These are phyloP conservation scores for Oenanthe melanoleuca DNA, from an alignment of 2,113 vertebrate genomes.

Conservation along the genomic window DNA sequence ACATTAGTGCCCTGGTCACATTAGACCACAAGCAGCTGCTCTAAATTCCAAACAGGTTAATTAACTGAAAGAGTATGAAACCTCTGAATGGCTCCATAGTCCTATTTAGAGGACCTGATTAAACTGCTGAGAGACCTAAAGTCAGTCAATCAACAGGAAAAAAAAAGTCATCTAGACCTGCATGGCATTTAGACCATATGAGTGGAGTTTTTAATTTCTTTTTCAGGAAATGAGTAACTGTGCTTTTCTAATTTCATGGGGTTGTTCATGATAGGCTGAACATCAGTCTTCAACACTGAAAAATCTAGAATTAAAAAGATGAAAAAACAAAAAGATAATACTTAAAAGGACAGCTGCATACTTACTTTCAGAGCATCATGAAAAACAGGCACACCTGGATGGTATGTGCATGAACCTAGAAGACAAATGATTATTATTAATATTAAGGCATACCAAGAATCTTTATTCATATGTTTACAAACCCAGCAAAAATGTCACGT, in stretches of 20 bases:
- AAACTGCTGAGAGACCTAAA: not conserved
- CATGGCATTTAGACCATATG: not conserved
- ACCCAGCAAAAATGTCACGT: not conserved
- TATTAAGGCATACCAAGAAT: not conserved
- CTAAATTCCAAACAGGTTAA: slow-evolving; percentile 12
- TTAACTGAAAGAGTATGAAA: not conserved
- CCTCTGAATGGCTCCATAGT: not conserved
- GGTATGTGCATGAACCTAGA: slow-evolving; percentile 88
- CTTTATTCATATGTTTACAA: not conserved
- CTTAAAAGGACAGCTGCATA: not conserved
- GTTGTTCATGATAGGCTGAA: not conserved
- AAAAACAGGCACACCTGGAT: slow-evolving; percentile 96
- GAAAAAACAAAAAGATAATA: not conserved
- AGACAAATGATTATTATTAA: slow-evolving; percentile 25
- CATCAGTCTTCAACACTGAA: not conserved
- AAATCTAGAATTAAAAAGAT: not conserved
- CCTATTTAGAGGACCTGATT: not conserved
- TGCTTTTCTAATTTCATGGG: not conserved
- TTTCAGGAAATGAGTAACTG: not conserved
- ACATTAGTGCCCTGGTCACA: not conserved
- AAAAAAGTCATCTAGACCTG: not conserved
- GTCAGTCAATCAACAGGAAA: not conserved
- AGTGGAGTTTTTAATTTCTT: not conserved
- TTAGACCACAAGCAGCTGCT: not conserved
- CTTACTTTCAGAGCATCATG: slow-evolving; percentile 97